Base-by-base conservation (phyloP, 2,113 vertebrate genomes). In the Cryptotis parvus region DNA sequence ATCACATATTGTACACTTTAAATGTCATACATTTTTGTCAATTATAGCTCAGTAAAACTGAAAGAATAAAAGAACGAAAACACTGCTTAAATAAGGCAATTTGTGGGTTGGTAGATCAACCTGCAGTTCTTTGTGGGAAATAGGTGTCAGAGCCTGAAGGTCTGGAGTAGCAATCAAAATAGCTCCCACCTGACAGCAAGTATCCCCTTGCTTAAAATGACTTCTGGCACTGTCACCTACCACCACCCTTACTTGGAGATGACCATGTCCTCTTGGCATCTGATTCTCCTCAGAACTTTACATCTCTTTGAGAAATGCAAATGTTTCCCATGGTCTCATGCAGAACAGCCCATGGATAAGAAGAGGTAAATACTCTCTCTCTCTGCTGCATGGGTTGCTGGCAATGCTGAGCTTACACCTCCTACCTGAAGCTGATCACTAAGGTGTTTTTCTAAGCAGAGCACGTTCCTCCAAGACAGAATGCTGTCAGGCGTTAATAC, bases 281-380 rank as follows among this genome's bases (percentile, higher is more conserved):
- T 43, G 87, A 22, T 8, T 55, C n/a, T 75, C 72, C 41, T 49
- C 33, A 58, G 9, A 20, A 26, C 4, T 65, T 4, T 80, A 45
- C 41, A 84, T 43, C 63, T 82, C 52, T 55, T 58, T 37, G 45
- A 91, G 63, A 92, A 90, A 45, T 39, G 72, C 9, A 31, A 27
- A 37, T 81, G 68, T 39, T 22, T 87, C 77, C 89, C 20, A 26
- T 43, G 26, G 68, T 63, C 33, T 31, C 73, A 43, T 52, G 45
- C 5, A 4, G 24, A 75, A 45, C 22, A 39, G 9, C 55, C 78
- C 65, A n/a, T 91, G 55, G 18, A 20, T 58, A 24, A 18, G 55
- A 24, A 58, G 55, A 6, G 55, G 55, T 5, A 58, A 58, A 58
- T 18, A 24, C 55, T 58, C 14, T 83, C 39, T 91, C 35, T 69